phyloP scores from a whole-genome alignment of 1,140 invertebrate genomes.

The Leptoteleia sp. region DNA sequence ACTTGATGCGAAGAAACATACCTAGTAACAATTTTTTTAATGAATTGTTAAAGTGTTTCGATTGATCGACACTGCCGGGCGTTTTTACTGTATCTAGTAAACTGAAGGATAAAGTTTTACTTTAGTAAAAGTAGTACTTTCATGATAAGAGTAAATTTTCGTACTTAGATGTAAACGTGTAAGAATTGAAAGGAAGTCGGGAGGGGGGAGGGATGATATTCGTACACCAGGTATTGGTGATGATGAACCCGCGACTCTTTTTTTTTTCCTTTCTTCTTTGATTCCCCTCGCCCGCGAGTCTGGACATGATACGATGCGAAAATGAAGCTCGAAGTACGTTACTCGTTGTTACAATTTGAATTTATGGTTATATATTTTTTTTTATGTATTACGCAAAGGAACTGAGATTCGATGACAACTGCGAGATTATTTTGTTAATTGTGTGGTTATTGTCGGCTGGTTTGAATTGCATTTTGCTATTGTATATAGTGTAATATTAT shows the following conservation, averaged over 20 bases:
- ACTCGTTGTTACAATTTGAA: constrained; percentile 17
- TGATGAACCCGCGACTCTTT: constrained; percentile 1
- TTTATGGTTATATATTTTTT: not conserved
- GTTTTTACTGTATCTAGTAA: constrained; percentile 15
- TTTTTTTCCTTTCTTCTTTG: too few relatives aligned
- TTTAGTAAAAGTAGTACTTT: constrained; percentile 47
- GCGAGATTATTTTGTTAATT: constrained; percentile 53
- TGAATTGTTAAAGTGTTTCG: constrained; percentile 6
- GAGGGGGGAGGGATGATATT: too few relatives aligned
- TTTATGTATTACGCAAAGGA: constrained; percentile 9
- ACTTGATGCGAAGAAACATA: constrained; percentile 34
- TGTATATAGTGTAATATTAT: constrained; percentile 64
- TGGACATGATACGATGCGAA: not conserved
- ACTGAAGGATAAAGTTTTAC: constrained; percentile 19
- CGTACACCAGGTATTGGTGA: too few relatives aligned
- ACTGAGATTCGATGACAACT: constrained; percentile 3
- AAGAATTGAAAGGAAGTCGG: not conserved
- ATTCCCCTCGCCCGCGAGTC: too few relatives aligned
- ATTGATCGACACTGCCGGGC: constrained; percentile 21
- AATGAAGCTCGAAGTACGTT: constrained; percentile 8
- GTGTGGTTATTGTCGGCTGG: constrained; percentile 32
- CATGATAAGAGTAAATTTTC: constrained; percentile 26
- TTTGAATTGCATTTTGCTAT: constrained; percentile 54
- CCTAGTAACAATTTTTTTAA: constrained; percentile 20
- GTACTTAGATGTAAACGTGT: constrained; percentile 41